Conservation (phyloP, 2,797 vertebrate species). For the Coccyzus lansbergi region DNA sequence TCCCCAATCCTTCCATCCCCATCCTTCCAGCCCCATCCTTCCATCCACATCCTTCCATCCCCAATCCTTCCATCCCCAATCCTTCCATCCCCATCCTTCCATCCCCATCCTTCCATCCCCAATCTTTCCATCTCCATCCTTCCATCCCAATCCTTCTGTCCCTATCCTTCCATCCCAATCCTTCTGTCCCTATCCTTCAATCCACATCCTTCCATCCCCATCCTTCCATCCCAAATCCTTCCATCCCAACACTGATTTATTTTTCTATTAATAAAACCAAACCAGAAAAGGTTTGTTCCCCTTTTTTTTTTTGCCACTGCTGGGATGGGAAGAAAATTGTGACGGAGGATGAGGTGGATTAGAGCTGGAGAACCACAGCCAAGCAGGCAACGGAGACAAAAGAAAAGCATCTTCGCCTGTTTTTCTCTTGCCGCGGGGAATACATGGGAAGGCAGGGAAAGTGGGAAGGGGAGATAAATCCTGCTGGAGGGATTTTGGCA, state of each 20-base stretch:
- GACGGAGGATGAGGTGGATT: not conserved
- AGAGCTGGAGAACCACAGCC: not conserved
- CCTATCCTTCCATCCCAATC: rapidly evolving
- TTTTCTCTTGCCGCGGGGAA: not conserved
- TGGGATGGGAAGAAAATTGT: not conserved
- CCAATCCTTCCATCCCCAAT: too few relatives aligned
- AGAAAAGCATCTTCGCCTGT: not conserved
- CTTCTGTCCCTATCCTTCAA: not conserved
- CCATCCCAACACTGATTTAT: not conserved
- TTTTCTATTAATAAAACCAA: not conserved
- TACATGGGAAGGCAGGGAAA: slow-evolving; percentile 20
- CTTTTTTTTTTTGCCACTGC: not conserved
- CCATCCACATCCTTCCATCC: too few relatives aligned
- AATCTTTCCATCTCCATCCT: too few relatives aligned
- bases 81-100: not conserved
- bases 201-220: too few relatives aligned
- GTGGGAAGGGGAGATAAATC: not conserved
- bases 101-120: not conserved
- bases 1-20: not conserved
- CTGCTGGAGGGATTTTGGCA: not conserved
- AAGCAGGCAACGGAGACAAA: not conserved
- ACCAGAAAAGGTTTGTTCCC: not conserved
- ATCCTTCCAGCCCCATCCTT: too few relatives aligned
- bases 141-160: too few relatives aligned
- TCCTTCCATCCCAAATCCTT: too few relatives aligned